Conservation (phyloP, 2,113 vertebrate genomes). For the Dinomys branickii region DNA sequence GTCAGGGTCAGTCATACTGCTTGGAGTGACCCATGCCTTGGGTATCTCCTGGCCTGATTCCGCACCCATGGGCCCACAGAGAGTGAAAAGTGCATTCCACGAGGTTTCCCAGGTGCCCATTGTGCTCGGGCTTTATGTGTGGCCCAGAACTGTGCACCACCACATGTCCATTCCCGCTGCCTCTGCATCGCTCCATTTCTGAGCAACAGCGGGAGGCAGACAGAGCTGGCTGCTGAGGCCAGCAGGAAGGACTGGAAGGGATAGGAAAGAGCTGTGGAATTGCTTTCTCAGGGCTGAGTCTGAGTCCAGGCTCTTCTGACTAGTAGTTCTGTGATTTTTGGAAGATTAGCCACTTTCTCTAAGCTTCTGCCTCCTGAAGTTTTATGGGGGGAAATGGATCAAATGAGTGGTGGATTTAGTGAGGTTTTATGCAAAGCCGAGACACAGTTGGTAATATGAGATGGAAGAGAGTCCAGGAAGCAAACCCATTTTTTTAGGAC, state of each 20-base stretch:
- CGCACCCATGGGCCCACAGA: not conserved
- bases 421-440: not conserved
- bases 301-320: not conserved
- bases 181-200: not conserved
- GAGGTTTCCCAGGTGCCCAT: not conserved
- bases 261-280: not conserved
- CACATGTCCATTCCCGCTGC: not conserved
- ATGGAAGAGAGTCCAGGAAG: not conserved
- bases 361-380: not conserved
- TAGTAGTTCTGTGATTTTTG: not conserved
- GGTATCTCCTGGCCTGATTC: not conserved
- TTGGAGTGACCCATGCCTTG: accelerated
- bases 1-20: accelerated
- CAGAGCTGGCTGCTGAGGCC: not conserved
- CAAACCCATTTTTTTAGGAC: not conserved
- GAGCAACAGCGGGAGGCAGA: not conserved
- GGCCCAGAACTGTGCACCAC: not conserved
- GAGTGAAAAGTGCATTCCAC: accelerated
- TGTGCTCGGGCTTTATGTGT: accelerated
- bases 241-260: not conserved
- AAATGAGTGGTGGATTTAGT: accelerated
- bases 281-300: not conserved
- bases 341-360: not conserved
- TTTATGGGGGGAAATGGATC: not conserved
- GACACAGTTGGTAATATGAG: too few relatives aligned